phyloP scores from a whole-genome alignment of 2,888 invertebrate species.

The Temnothorax unifasciatus region DNA sequence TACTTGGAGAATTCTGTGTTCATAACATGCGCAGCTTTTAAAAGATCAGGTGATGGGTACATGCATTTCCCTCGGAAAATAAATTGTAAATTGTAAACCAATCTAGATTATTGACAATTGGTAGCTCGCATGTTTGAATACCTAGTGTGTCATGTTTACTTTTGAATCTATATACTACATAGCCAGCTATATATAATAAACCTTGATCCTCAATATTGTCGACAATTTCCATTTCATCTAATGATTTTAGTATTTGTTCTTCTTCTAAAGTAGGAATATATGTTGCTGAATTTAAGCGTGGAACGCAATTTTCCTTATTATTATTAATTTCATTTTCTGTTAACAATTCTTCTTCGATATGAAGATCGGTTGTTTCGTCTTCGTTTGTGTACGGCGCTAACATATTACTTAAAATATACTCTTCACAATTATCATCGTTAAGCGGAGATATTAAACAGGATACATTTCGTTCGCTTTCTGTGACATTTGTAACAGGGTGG shows the following conservation, averaged over 20 bases:
- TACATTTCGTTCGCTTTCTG: neutral
- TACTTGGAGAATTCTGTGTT: slow-evolving; percentile 3
- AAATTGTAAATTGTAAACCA: slow-evolving; percentile 36
- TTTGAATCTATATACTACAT: slow-evolving; percentile 38
- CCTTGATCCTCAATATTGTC: slow-evolving; percentile 19
- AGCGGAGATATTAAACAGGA: neutral
- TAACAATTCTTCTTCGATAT: slow-evolving; percentile 6
- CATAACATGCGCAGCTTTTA: slow-evolving; percentile 14
- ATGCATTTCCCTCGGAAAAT: slow-evolving; percentile 17
- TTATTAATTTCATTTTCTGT: neutral
- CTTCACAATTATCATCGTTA: slow-evolving; percentile 12
- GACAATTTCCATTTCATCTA: neutral
- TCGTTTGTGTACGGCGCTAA: neutral
- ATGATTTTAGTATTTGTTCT: neutral
- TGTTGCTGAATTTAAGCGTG: slow-evolving; percentile 14
- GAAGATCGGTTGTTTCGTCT: neutral
- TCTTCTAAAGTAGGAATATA: slow-evolving; percentile 8
- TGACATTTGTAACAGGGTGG: too few species aligned
- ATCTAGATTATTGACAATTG: neutral
- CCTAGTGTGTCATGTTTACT: neutral
- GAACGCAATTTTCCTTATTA: neutral
- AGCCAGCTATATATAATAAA: slow-evolving; percentile 28
- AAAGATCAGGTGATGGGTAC: slow-evolving; percentile 23
- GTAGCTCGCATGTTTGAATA: neutral
- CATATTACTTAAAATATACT: slow-evolving; percentile 3